Percentiles rank a stretch among this genome's conserved stretches.
These are phyloP conservation scores for Gymnocypris eckloni DNA, from an alignment of 2,797 vertebrate genomes.

Conservation along the genomic window DNA sequence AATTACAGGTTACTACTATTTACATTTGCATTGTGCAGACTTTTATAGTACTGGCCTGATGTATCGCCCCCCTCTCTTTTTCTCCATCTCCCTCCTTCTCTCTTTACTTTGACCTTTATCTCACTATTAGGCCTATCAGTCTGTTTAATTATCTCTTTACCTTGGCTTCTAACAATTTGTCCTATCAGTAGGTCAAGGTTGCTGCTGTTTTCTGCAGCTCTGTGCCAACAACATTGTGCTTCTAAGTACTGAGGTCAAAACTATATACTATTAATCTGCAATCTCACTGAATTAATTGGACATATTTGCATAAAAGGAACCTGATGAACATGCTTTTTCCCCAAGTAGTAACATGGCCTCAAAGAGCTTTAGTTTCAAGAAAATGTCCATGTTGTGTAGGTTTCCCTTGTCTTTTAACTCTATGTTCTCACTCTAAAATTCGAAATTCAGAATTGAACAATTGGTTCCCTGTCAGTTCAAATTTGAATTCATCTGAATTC, in stretches of 20 bases:
- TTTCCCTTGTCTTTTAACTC: not conserved
- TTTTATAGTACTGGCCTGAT: not conserved
- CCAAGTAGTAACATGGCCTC: conserved; percentile 18
- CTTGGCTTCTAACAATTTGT: conserved; percentile 32
- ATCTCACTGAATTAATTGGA: not conserved
- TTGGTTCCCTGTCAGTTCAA: not conserved
- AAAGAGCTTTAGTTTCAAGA: not conserved
- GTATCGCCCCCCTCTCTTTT: not conserved
- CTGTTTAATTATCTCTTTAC: conserved; percentile 47
- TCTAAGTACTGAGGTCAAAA: not conserved
- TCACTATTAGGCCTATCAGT: conserved; percentile 34
- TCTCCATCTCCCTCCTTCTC: conserved; percentile 4
- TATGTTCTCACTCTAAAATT: not conserved
- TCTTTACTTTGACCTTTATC: conserved; percentile 27
- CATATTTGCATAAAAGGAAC: conserved; percentile 6
- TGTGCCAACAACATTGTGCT: conserved; percentile 16
- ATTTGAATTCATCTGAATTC: too few relatives aligned
- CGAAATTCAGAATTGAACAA: too few relatives aligned
- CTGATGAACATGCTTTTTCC: not conserved
- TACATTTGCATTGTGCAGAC: conserved; percentile 60
- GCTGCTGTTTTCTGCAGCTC: conserved; percentile 19
- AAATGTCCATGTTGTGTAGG: not conserved
- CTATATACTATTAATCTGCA: not conserved
- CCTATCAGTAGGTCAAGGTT: conserved; percentile 43
- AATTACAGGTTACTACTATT: conserved; percentile 62